phyloP scores from a whole-genome alignment of 2,797 vertebrate species.

The Synanceia verrucosa region DNA sequence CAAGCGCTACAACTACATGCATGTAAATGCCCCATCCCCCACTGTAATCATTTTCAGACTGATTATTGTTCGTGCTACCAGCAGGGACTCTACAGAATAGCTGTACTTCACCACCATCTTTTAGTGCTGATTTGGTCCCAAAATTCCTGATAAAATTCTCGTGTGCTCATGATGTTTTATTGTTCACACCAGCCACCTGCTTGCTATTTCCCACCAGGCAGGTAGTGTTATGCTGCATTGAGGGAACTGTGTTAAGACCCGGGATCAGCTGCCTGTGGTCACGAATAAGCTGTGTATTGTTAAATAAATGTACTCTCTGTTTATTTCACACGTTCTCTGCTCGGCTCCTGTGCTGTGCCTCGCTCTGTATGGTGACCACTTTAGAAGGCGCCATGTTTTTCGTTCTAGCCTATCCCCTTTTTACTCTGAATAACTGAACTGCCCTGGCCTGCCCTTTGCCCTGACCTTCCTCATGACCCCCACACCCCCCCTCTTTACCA shows the following conservation, averaged over 20 bases:
- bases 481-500: conserved; percentile 14
- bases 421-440: conserved; percentile 58
- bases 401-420: conserved; percentile 10
- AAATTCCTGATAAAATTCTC: not conserved
- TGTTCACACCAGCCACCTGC: not conserved
- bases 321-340: conserved; percentile 3
- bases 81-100: not conserved
- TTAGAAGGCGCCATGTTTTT: conserved; percentile 31
- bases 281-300: not conserved
- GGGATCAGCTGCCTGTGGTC: not conserved
- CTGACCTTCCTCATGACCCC: conserved; percentile 37
- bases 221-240: not conserved
- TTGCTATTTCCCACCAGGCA: conserved; percentile 3
- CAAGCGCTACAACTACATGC: not conserved
- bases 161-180: not conserved
- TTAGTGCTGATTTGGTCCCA: not conserved
- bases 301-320: not conserved
- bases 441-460: conserved; percentile 55
- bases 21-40: not conserved
- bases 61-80: not conserved
- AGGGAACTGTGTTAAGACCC: not conserved
- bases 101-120: not conserved
- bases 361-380: conserved; percentile 5
- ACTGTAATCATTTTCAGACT: not conserved
- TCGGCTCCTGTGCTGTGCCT: not conserved